Evolutionary conservation across 2,888 invertebrate genomes (phyloP), one percentile per base, ranked within the genome.

Genomic region (Balanococcus diminutus): DNA sequence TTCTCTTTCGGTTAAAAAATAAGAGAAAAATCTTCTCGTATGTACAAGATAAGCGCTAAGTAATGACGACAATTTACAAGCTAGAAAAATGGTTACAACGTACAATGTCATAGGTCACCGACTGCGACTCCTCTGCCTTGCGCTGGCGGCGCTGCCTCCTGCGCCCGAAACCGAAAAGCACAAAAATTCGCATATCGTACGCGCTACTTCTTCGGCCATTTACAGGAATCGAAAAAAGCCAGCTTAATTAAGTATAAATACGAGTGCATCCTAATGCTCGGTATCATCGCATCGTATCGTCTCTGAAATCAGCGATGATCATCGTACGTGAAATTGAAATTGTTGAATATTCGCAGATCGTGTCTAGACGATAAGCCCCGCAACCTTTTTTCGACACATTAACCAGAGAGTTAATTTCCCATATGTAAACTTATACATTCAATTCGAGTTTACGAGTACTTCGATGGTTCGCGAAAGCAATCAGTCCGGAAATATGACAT

Each of bases 401-500:
- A 22, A 56, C 22, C 56, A 11, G 11, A 42, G 56, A 56, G 22
- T 22, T 56, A 56, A 56, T 56, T 56, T 19, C 5, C n/a, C 22
- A 56, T 56, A 42, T 22, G 22, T 56, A 56, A 56, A 56, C 56
- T 56, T 19, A 22, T 9, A 22, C 22, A 19, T 56, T 56, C 1
- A 22, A 56, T 56, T 56, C 6, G 19, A 5, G 22, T 51, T 22
- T 56, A 22, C 6, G 19, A 5, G 22, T 51, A 36, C 36, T 36
- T 42, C n/a, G 46, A 51, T 22, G 56, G 22, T 56, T 8, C 22
- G 22, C 56, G 8, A 19, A 56, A 5, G 56, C 28, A 67, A 67
- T 67, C 67, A 67, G 67, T 67, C 67, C 67, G 67, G 67, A 67
- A 67, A 67, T 67, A 67, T 67, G 67, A 67, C 67, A 67, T 67